These are phyloP conservation scores for Copsychus sechellarum DNA, from an alignment of 2,113 vertebrate species.

Conservation along the genomic window DNA sequence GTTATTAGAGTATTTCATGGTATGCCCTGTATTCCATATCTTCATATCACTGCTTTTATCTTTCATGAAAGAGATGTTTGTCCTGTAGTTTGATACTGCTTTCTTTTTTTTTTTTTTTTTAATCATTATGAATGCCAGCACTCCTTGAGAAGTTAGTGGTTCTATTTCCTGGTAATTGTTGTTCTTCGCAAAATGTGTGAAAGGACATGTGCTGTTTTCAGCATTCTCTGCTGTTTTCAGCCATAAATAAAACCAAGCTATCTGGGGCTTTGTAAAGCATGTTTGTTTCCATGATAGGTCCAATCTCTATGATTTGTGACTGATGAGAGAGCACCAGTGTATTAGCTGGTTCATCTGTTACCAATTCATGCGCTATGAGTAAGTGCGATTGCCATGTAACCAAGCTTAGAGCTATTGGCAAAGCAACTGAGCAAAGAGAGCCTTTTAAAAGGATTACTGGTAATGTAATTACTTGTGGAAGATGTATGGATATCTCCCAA, in stretches of 20 bases:
- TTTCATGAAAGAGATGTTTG: slow-evolving; percentile 11
- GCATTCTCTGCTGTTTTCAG: neutral
- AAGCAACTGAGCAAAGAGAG: slow-evolving; percentile 27
- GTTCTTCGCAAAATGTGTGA: neutral
- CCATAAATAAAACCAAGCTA: neutral
- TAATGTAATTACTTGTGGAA: slow-evolving; percentile 4
- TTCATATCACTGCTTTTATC: slow-evolving; percentile 26
- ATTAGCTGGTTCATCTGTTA: slow-evolving; percentile 13
- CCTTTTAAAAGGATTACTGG: slow-evolving; percentile 33
- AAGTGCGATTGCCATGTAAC: slow-evolving; percentile 8
- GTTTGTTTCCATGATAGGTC: neutral
- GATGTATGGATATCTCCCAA: neutral
- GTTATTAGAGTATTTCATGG: neutral
- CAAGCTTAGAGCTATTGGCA: slow-evolving; percentile 25
- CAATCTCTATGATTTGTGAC: neutral
- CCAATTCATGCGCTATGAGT: neutral
- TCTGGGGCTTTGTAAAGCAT: neutral
- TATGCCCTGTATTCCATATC: neutral
- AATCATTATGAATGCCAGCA: neutral
- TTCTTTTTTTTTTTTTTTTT: neutral
- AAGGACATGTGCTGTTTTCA: neutral
- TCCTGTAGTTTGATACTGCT: neutral
- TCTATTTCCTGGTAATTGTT: neutral
- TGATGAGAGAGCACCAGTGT: neutral
- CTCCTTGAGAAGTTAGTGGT: neutral